Evolutionary conservation across 2,888 invertebrate genomes (phyloP).

Genomic region (Lissocephala sabroskyi): DNA sequence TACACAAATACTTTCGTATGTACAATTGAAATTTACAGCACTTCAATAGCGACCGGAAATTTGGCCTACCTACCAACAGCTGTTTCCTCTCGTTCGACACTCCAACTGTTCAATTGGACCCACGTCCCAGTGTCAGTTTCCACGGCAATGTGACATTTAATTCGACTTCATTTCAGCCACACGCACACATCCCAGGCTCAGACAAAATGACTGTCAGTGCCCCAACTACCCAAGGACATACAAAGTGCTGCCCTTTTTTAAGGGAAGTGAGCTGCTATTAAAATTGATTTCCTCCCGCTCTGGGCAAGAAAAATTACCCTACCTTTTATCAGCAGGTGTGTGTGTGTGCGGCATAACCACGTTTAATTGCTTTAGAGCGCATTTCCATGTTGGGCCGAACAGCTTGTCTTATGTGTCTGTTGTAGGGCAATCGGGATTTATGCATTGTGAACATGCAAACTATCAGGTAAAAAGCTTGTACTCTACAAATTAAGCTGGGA

Average conservation of each 20-base stretch:
- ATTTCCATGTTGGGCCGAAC: slow-evolving; percentile 47
- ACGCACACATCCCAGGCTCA: slow-evolving; percentile 51
- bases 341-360: slow-evolving; percentile 25
- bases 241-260: slow-evolving; percentile 10
- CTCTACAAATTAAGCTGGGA: too few relatives aligned
- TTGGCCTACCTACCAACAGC: too few relatives aligned
- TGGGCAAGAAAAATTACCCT: not conserved
- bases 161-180: slow-evolving; percentile 58
- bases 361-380: slow-evolving; percentile 58
- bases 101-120: too few relatives aligned
- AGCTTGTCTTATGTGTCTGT: slow-evolving; percentile 6
- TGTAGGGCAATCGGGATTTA: slow-evolving; percentile 48
- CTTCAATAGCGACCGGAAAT: slow-evolving; percentile 37
- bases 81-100: too few relatives aligned
- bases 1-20: slow-evolving; percentile 58
- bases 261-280: slow-evolving; percentile 29
- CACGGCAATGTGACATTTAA: slow-evolving; percentile 59
- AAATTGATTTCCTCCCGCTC: slow-evolving; percentile 10
- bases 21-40: slow-evolving; percentile 48
- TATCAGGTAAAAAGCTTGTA: too few relatives aligned
- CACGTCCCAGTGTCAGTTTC: too few relatives aligned
- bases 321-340: too few relatives aligned
- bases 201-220: slow-evolving; percentile 22
- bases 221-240: not conserved
- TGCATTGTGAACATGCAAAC: slow-evolving; percentile 52